Evolutionary conservation across 2,113 vertebrate genomes (phyloP).

Genomic region (Spheniscus mendiculus): DNA sequence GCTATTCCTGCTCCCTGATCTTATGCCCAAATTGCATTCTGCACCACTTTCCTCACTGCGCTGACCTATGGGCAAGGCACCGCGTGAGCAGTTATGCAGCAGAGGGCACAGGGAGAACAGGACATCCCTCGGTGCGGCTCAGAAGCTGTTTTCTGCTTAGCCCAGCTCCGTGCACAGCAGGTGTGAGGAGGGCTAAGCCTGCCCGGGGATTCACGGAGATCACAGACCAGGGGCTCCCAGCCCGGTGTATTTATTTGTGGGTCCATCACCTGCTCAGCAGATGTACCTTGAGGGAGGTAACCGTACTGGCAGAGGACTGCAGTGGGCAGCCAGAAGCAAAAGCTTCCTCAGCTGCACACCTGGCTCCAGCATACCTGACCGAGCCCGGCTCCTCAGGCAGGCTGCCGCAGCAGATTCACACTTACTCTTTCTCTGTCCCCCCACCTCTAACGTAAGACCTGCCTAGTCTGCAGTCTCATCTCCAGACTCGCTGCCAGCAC

Average conservation of each 20-base stretch:
- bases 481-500: fast-evolving
- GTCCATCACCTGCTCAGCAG: background rate
- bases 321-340: background rate
- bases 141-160: background rate
- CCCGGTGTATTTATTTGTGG: fast-evolving
- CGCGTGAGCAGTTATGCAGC: fast-evolving
- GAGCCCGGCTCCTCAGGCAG: background rate
- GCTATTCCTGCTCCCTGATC: background rate
- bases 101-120: background rate
- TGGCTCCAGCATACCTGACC: background rate
- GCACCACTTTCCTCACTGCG: background rate
- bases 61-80: background rate
- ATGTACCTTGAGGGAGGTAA: background rate
- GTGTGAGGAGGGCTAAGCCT: background rate
- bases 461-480: background rate
- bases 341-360: background rate
- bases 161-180: background rate
- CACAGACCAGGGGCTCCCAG: background rate
- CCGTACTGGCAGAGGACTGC: background rate
- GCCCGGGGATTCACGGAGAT: background rate
- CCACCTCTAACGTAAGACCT: background rate
- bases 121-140: fast-evolving
- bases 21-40: background rate
- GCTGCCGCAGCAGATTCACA: fast-evolving
- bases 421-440: fast-evolving